Percentiles rank a stretch among this genome's conserved stretches.
Conservation (phyloP, 2,797 vertebrate genomes). For the Carcharodon carcharias region DNA sequence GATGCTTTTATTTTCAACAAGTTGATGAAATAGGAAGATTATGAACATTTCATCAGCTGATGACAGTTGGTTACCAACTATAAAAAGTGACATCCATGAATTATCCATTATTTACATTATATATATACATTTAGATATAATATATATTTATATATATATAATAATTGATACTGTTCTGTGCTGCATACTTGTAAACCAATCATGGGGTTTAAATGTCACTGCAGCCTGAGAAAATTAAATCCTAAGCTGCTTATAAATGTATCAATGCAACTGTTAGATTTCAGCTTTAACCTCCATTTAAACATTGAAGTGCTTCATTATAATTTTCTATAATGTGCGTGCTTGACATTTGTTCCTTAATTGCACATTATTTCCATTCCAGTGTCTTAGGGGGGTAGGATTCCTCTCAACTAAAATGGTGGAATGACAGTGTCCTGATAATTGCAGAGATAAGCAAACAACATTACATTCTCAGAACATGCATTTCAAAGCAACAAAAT, state of each 20-base stretch:
- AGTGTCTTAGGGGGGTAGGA: not conserved
- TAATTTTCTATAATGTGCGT: not conserved
- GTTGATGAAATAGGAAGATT: not conserved
- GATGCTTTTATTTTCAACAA: not conserved
- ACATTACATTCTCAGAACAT: not conserved
- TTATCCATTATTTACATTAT: not conserved
- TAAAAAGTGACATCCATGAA: not conserved
- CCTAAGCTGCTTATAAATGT: not conserved
- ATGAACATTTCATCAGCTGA: not conserved
- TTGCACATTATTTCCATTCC: not conserved
- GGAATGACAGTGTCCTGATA: not conserved
- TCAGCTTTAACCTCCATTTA: not conserved
- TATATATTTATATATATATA: not conserved
- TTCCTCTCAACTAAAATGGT: constrained; percentile 1
- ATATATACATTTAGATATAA: too few species aligned
- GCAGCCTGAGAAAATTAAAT: constrained; percentile 14
- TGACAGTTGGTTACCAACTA: not conserved
- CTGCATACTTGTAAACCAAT: not conserved
- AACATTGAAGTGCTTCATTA: constrained; percentile 4
- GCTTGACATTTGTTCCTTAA: not conserved
- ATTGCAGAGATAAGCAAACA: not conserved
- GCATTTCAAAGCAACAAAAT: not conserved
- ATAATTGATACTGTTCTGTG: not conserved
- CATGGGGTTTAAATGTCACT: not conserved
- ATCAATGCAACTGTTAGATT: not conserved